Conservation (phyloP, 1,140 invertebrate genomes). For the Nasonia giraulti region DNA sequence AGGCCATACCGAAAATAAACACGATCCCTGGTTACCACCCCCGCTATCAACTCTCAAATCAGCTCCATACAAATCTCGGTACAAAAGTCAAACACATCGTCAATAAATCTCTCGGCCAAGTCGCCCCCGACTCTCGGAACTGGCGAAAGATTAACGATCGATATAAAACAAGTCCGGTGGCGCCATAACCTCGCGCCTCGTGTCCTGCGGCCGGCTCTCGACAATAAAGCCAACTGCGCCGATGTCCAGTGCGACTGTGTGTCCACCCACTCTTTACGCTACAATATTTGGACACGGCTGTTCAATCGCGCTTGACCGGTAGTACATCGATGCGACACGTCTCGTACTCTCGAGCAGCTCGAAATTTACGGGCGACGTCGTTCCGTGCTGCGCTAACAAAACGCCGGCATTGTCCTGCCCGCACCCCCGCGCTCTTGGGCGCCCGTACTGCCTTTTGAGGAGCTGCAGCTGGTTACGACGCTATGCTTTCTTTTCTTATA, state of each 20-base stretch:
- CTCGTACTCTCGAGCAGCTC: not conserved
- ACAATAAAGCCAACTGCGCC: conserved; percentile 55
- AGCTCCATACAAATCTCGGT: not conserved
- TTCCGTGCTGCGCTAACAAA: not conserved
- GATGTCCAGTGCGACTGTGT: not conserved
- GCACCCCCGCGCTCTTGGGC: not conserved
- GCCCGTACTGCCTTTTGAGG: not conserved
- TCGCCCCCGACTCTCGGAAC: not conserved
- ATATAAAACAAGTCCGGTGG: not conserved
- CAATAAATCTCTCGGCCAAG: not conserved
- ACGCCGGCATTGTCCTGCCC: not conserved
- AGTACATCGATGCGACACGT: not conserved
- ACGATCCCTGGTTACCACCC: not conserved
- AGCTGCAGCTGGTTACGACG: not conserved
- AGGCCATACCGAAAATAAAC: not conserved
- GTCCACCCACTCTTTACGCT: not conserved
- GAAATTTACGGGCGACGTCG: conserved; percentile 16
- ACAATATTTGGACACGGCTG: conserved; percentile 64
- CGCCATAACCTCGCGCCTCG: conserved; percentile 20
- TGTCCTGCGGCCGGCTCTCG: not conserved
- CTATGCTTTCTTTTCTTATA: not conserved
- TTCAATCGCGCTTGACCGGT: conserved; percentile 38
- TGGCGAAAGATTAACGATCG: not conserved
- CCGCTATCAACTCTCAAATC: not conserved
- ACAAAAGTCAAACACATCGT: conserved; percentile 1